Base-by-base conservation (phyloP, 2,797 vertebrate species). In the Dromococcyx pavoninus region DNA sequence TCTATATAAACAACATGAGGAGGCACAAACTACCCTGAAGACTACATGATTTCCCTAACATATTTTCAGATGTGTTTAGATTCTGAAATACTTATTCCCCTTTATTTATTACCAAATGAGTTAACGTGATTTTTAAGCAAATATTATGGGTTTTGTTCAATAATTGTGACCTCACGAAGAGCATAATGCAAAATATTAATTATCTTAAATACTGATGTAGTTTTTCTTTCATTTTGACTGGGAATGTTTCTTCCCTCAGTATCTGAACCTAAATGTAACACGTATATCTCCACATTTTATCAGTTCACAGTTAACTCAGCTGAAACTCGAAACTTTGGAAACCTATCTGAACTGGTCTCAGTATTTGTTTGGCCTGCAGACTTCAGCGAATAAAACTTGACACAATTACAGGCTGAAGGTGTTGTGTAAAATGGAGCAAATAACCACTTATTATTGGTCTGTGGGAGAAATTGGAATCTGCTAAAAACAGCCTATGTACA, bases 51-150 rank as follows among this genome's bases (percentile, higher is more conserved):
- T 91, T 86, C 43, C 23, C 7, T 58, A 70, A 90, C 9, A 54
- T 61, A 6, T 70, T 89, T 86, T 69, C 5, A 37, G 27, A 73
- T 2, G 1, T 54, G 8, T 94, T 94, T 48, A 89, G 9, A 7
- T 79, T 86, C 51, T 93, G 53, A 74, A 73, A 69, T 48, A 60
- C 65, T 91, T 92, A 58, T 48, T 73, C 58, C 43, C 21, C 69
- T 82, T 87, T 92, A 79, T 88, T 91, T 86, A 76, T 64, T 89
- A 51, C 69, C 24, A 89, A 86, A 91, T 58, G 35, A 24, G 18
- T 86, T 72, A 32, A 88, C 78, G 15, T 62, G 8, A 54, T 27
- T 92, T 90, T 89, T 44, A 89, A 30, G 37, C 37, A 94, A 72
- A 21, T 28, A 27, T 48, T 48, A 33, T 9, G 50, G 1, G 8